A percentile compares a stretch with the other conserved stretches of the same genome.
Conservation (phyloP, 1,140 invertebrate genomes). For the Daktulosphaira vitifoliae region DNA sequence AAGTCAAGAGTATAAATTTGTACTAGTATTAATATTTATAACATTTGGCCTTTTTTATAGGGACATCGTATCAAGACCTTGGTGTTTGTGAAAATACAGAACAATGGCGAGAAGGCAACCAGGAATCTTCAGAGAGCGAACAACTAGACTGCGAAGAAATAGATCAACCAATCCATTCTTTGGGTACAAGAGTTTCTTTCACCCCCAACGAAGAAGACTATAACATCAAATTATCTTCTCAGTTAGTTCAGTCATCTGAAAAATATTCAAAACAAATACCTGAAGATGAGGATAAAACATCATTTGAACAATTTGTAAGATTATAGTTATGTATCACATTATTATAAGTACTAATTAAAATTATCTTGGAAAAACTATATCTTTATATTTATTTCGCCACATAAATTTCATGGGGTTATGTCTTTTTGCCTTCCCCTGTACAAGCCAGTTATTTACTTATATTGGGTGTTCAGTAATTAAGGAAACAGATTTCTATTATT, state of each 20-base stretch:
- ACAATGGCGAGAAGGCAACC: slow-evolving; percentile 40
- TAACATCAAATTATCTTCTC: background rate
- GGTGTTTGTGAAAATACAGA: slow-evolving; percentile 33
- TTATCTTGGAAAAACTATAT: no score
- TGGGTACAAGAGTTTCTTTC: slow-evolving; percentile 41
- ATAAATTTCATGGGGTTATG: no score
- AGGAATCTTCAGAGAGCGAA: slow-evolving; percentile 44
- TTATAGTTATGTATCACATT: no score
- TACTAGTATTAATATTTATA: no score
- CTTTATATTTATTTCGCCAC: no score
- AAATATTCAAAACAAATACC: background rate
- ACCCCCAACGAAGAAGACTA: slow-evolving; percentile 42
- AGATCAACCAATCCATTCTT: slow-evolving; percentile 37
- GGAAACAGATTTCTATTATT: no score
- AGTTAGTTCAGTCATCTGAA: background rate
- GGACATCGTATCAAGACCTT: slow-evolving; percentile 32
- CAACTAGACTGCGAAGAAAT: slow-evolving; percentile 42
- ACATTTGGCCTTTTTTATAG: no score
- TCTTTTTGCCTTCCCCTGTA: no score
- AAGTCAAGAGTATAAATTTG: no score
- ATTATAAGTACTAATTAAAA: no score
- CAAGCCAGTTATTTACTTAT: no score
- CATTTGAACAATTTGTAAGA: slow-evolving; percentile 21
- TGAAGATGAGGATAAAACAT: background rate
- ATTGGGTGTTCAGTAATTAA: no score